Evolutionary conservation across 2,797 vertebrate genomes (phyloP), one percentile per base, ranked within the genome.

Genomic region (Lindbergichthys nudifrons): DNA sequence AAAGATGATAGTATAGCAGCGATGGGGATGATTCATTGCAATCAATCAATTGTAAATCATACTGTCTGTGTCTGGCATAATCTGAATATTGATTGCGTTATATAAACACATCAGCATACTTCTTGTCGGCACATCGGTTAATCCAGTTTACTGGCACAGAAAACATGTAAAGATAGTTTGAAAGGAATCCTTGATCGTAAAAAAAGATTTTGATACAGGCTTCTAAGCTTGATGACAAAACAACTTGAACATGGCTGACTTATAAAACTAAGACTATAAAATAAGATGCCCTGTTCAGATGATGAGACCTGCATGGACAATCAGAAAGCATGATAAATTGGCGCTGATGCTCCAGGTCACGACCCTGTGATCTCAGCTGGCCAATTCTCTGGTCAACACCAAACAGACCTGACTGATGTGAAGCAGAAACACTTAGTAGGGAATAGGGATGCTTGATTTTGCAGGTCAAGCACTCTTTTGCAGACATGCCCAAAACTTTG

Each of bases 1-100:
- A 46, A 72, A 50, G 62, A 30, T 32, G 42, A 43, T 54, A n/a
- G 36, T 45, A 12, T 12, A 63, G 64, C n/a, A 52, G 46, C 42
- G 56, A 54, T 23, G 14, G 45, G 39, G 54, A 19, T 75, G 45
- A 52, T 65, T 48, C 10, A 57, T 12, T 53, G 14, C 21, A 63
- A 43, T 65, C 46, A 60, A 36, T 52, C 3, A 67, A 19, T 41
- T 58, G 46, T 72, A 68, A 70, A 70, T 72, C 4, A 67, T n/a
- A 39, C 18, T 2, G 10, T 23, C 15, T 2, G 9, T 23, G 47
- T 42, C 51, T 2, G n/a, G 18, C 48, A 54, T 61, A 13, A 74
- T 56, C 10, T 57, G 51, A 66, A 67, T 78, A 73, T 53, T 65
- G 51, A 60, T 67, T 11, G 52, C 61, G 32, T 54, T 57, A 45